Percentiles rank a stretch among this genome's conserved stretches.
Conservation (phyloP, 1,140 invertebrate species). For the Probaryconus sp. region DNA sequence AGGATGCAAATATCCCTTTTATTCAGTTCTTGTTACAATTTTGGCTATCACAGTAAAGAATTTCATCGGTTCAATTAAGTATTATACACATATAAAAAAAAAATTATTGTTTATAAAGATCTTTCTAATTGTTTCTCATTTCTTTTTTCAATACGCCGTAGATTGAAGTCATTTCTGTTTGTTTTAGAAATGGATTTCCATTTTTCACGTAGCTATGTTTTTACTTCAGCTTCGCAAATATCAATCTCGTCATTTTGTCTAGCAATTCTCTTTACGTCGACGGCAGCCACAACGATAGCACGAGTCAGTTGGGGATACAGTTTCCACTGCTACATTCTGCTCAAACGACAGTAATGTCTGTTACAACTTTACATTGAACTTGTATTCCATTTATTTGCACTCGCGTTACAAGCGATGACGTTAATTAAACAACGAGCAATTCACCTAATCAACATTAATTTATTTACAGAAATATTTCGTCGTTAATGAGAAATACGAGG, state of each 20-base stretch:
- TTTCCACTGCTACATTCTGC: slow-evolving; percentile 2
- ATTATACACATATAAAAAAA: background rate
- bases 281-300: too few species aligned
- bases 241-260: slow-evolving; percentile 48
- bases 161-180: slow-evolving; percentile 19
- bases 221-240: slow-evolving; percentile 30
- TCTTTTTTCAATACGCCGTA: background rate
- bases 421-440: too few species aligned
- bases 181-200: slow-evolving; percentile 29
- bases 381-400: slow-evolving; percentile 37
- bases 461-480: too few species aligned
- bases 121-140: background rate
- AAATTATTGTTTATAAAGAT: slow-evolving; percentile 14
- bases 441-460: too few species aligned
- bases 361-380: slow-evolving; percentile 43
- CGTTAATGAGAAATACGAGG: too few species aligned
- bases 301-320: slow-evolving; percentile 39
- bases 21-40: slow-evolving; percentile 11
- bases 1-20: slow-evolving; percentile 22
- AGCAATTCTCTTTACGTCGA: slow-evolving; percentile 46
- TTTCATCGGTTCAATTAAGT: too few species aligned
- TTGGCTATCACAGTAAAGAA: too few species aligned
- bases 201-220: slow-evolving; percentile 32
- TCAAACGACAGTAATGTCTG: slow-evolving; percentile 23
- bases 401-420: slow-evolving; percentile 8